Evolutionary conservation across 2,888 invertebrate species (phyloP).

Genomic region (Lagria hirta): DNA sequence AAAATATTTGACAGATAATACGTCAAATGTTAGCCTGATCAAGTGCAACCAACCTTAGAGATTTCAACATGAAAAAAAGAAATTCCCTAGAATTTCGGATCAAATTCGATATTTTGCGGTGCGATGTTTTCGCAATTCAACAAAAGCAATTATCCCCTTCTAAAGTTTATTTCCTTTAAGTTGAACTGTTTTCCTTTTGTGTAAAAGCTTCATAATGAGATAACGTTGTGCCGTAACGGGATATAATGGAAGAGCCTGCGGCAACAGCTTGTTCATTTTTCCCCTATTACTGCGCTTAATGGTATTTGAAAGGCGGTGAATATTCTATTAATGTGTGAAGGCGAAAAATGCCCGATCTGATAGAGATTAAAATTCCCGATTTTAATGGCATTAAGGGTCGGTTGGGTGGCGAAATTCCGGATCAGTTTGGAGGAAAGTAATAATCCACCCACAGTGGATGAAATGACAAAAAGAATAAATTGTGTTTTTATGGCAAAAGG

Average conservation of each 20-base stretch:
- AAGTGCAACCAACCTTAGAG: too few species aligned
- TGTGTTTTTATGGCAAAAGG: conserved; percentile 22
- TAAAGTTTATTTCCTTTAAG: conserved; percentile 16
- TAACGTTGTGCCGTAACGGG: conserved; percentile 18
- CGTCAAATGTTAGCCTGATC: too few species aligned
- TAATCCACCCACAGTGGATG: not conserved
- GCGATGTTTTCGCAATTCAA: conserved; percentile 14
- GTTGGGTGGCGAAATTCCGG: conserved; percentile 3
- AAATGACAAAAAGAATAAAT: conserved; percentile 5
- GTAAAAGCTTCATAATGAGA: conserved; percentile 25
- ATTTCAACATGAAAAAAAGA: too few species aligned
- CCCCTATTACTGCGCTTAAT: conserved; percentile 19
- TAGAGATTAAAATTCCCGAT: not conserved
- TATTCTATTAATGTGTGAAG: conserved; percentile 15
- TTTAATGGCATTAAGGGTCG: conserved; percentile 2
- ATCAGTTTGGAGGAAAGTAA: conserved; percentile 5
- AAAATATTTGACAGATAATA: too few species aligned
- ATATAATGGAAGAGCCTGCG: conserved; percentile 18
- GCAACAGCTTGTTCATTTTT: conserved; percentile 25
- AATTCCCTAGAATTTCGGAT: too few species aligned
- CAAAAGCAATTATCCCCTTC: conserved; percentile 21
- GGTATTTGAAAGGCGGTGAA: conserved; percentile 18
- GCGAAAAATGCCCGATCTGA: conserved; percentile 1
- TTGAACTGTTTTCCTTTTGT: conserved; percentile 18
- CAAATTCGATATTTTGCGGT: conserved; percentile 2